Evolutionary conservation across 2,888 invertebrate species (phyloP).

Genomic region (Synergus umbraculus): DNA sequence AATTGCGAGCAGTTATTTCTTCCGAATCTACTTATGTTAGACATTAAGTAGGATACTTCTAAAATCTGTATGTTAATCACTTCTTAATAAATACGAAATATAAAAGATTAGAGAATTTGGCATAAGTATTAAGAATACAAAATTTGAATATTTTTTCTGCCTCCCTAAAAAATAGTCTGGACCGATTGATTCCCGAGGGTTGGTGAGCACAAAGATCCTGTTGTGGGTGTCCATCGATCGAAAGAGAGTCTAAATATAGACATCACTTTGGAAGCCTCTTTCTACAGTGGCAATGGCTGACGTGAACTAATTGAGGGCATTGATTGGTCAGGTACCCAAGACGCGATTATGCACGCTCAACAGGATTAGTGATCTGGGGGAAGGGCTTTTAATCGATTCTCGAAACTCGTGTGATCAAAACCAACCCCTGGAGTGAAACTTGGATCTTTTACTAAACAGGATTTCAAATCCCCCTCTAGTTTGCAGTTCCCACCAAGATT

Average conservation of each 20-base stretch:
- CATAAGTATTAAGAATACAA: neutral
- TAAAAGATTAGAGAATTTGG: neutral
- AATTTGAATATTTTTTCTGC: neutral
- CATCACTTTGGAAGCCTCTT: conserved; percentile 55
- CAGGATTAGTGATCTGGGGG: conserved; percentile 60
- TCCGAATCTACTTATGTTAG: too few species aligned
- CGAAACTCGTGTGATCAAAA: conserved; percentile 51
- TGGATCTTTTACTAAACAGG: conserved; percentile 55
- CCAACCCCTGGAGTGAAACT: conserved; percentile 44
- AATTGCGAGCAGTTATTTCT: neutral
- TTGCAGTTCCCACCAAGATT: conserved; percentile 34
- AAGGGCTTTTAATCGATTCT: conserved; percentile 61
- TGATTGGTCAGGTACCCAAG: conserved; percentile 66
- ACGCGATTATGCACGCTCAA: conserved; percentile 69
- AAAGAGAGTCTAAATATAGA: conserved; percentile 60
- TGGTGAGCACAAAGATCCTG: conserved; percentile 41
- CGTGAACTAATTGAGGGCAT: conserved; percentile 66
- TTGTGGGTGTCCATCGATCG: conserved; percentile 55
- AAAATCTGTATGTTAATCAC: neutral
- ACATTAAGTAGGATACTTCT: neutral
- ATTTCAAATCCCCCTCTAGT: conserved; percentile 41
- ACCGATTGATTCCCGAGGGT: conserved; percentile 46
- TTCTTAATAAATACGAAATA: neutral
- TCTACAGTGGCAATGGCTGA: conserved; percentile 59
- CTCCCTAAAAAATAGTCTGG: neutral